These are phyloP conservation scores for Atta cephalotes DNA, from an alignment of 1,140 invertebrate species.

Conservation along the genomic window DNA sequence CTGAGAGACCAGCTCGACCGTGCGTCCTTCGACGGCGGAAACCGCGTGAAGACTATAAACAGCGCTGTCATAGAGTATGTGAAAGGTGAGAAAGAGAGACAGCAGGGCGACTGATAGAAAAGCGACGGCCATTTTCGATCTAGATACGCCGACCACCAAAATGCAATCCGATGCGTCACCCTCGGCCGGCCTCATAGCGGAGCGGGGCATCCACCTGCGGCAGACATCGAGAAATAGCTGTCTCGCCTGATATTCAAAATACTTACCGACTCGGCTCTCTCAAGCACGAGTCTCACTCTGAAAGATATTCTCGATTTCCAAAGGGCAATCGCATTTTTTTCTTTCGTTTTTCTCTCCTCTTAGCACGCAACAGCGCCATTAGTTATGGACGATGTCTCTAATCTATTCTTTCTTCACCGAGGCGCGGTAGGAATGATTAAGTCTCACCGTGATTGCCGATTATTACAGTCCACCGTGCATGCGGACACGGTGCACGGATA, in stretches of 20 bases:
- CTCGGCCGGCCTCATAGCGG: slow-evolving; percentile 91
- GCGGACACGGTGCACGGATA: slow-evolving; percentile 17
- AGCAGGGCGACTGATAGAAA: slow-evolving; percentile 92
- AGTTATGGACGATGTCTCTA: slow-evolving; percentile 31
- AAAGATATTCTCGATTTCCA: neutral
- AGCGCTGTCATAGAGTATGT: slow-evolving; percentile 93
- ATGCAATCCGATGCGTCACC: slow-evolving; percentile 93
- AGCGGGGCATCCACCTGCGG: slow-evolving; percentile 91
- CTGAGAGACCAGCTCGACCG: slow-evolving; percentile 73
- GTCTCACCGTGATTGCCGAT: slow-evolving; percentile 38
- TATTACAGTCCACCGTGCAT: slow-evolving; percentile 19
- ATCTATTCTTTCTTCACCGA: slow-evolving; percentile 61
- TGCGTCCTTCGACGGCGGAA: slow-evolving; percentile 77
- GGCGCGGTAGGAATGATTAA: slow-evolving; percentile 55
- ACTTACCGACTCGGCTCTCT: neutral
- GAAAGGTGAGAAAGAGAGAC: slow-evolving; percentile 93
- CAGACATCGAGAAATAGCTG: slow-evolving; percentile 16
- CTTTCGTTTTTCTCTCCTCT: neutral
- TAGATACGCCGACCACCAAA: slow-evolving; percentile 91
- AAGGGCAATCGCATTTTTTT: slow-evolving; percentile 24
- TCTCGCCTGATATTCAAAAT: slow-evolving; percentile 16
- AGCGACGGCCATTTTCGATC: slow-evolving; percentile 92
- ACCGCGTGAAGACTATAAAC: slow-evolving; percentile 91
- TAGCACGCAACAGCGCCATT: slow-evolving; percentile 55
- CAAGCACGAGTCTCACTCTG: neutral